phyloP scores from a whole-genome alignment of 2,797 vertebrate genomes.

The Gallirallus australis region DNA sequence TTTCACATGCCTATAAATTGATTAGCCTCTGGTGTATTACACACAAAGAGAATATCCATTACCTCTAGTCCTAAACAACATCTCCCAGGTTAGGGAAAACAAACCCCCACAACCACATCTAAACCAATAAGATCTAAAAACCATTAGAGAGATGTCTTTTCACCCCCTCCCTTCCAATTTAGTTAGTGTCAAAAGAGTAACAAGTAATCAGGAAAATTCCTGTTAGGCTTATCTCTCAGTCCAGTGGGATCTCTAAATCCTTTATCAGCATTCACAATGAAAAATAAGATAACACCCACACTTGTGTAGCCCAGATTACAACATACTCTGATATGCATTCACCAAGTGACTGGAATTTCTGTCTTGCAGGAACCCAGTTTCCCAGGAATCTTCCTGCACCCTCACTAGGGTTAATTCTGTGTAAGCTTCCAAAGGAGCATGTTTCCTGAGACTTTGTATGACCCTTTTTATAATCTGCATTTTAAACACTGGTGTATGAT shows the following conservation, averaged over 20 bases:
- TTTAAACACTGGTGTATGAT: neutral
- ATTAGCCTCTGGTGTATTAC: neutral
- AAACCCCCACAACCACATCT: neutral
- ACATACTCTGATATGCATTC: neutral
- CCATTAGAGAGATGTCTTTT: neutral
- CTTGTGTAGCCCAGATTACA: neutral
- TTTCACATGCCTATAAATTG: neutral
- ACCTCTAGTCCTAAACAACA: neutral
- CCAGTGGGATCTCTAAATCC: slow-evolving; percentile 43
- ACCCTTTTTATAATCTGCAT: neutral
- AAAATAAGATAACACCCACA: slow-evolving; percentile 8
- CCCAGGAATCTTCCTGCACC: neutral
- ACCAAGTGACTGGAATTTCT: neutral
- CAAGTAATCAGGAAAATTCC: slow-evolving; percentile 38
- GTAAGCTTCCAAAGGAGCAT: neutral
- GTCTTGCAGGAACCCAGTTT: neutral
- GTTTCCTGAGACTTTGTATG: neutral
- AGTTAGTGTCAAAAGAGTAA: slow-evolving; percentile 49
- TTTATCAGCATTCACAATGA: slow-evolving; percentile 30
- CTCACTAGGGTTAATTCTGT: neutral
- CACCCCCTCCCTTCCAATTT: slow-evolving; percentile 29
- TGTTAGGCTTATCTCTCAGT: slow-evolving; percentile 26
- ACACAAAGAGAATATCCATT: neutral
- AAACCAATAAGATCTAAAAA: slow-evolving; percentile 19
- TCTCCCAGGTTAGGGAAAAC: neutral